Percentiles rank a stretch among this genome's conserved stretches.
Evolutionary conservation across 2,888 invertebrate species (phyloP).

Genomic region (Lepidocyrtoides sp.): DNA sequence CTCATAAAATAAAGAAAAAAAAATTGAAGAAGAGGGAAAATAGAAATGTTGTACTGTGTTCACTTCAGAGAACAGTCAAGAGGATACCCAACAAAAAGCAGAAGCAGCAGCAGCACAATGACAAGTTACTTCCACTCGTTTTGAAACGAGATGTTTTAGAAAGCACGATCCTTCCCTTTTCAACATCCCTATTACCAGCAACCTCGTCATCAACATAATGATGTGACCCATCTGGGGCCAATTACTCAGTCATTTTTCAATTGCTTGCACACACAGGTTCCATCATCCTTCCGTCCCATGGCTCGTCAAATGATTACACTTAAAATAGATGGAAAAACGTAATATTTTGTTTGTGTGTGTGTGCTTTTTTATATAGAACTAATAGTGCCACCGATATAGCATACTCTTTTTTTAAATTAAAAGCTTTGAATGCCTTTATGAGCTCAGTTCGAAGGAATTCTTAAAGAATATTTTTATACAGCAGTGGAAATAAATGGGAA

Average conservation of each 20-base stretch:
- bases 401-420: too few relatives aligned
- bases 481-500: too few relatives aligned
- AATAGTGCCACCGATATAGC: too few relatives aligned
- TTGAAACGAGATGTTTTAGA: background rate
- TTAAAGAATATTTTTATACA: too few relatives aligned
- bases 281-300: constrained; percentile 14
- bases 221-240: constrained; percentile 79
- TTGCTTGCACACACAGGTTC: constrained; percentile 57
- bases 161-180: constrained; percentile 56
- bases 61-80: constrained; percentile 31
- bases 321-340: background rate
- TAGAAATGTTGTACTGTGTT: constrained; percentile 9
- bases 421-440: too few relatives aligned
- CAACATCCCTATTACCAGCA: constrained; percentile 71
- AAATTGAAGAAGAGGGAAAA: background rate
- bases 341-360: background rate
- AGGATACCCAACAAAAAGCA: constrained; percentile 1
- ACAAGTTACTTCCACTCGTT: constrained; percentile 37
- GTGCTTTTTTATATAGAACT: background rate
- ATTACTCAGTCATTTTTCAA: constrained; percentile 77
- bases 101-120: constrained; percentile 13
- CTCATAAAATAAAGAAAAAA: background rate
- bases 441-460: too few relatives aligned
- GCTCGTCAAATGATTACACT: constrained; percentile 38
- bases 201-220: constrained; percentile 77